phyloP scores from a whole-genome alignment of 1,140 invertebrate genomes.

The Agrilus planipennis region DNA sequence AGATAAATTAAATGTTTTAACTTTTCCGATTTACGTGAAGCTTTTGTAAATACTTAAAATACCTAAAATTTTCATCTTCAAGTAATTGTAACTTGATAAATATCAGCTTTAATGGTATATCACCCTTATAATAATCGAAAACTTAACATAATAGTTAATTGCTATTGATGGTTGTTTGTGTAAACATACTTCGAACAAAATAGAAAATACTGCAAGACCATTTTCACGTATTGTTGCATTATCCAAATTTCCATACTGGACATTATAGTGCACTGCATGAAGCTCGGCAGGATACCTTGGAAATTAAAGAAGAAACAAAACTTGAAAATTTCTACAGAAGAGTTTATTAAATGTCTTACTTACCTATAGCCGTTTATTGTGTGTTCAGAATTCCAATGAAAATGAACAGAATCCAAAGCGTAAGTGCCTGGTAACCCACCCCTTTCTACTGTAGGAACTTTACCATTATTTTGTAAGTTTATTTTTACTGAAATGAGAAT shows the following conservation, averaged over 20 bases:
- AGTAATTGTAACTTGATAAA: background rate
- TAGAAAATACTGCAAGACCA: conserved; percentile 56
- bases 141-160: background rate
- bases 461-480: conserved; percentile 11
- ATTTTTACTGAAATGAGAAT: conserved; percentile 7
- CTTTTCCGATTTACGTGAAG: too few species aligned
- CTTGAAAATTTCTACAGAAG: background rate
- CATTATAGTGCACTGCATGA: conserved; percentile 60
- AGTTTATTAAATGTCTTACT: conserved; percentile 5
- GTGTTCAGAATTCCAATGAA: conserved; percentile 73
- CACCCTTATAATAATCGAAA: background rate
- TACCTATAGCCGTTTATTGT: conserved; percentile 45
- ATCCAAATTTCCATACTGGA: conserved; percentile 40
- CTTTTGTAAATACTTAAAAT: too few species aligned
- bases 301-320: conserved; percentile 2
- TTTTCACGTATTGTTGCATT: conserved; percentile 43
- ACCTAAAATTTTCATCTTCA: background rate
- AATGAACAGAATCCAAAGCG: conserved; percentile 55
- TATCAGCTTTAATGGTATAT: background rate
- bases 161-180: background rate
- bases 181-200: conserved; percentile 49
- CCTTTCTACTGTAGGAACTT: conserved; percentile 32
- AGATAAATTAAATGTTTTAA: too few species aligned
- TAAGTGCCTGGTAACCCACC: conserved; percentile 44
- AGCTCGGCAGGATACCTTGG: conserved; percentile 45